phyloP scores from a whole-genome alignment of 2,113 vertebrate species.

The Petroica traversi region DNA sequence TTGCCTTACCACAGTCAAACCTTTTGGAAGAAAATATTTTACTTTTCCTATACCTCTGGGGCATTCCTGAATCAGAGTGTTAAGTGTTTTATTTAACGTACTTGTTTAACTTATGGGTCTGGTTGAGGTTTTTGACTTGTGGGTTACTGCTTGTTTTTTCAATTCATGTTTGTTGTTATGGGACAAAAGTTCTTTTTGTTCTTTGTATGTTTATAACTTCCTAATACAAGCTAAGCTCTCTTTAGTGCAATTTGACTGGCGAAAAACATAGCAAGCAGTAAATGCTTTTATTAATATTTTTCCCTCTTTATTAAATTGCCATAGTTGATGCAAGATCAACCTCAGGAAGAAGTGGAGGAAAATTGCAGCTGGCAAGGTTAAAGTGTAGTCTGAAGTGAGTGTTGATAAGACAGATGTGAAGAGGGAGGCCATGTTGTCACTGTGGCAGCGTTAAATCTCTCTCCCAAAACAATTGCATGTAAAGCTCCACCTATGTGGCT shows the following conservation, averaged over 20 bases:
- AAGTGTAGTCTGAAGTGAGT: background rate
- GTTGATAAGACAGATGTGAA: constrained; percentile 19
- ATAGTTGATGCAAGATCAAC: background rate
- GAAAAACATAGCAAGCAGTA: background rate
- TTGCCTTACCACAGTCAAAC: background rate
- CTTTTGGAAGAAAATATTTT: background rate
- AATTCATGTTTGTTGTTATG: background rate
- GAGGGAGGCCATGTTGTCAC: constrained; percentile 15
- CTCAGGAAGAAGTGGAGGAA: background rate
- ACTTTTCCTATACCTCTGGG: background rate
- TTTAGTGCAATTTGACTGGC: background rate
- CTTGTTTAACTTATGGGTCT: background rate
- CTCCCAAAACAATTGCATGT: constrained; percentile 39
- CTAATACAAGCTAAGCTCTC: background rate
- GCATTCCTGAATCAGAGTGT: background rate
- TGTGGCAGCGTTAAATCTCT: constrained; percentile 3
- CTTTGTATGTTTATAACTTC: background rate
- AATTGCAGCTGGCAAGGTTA: background rate
- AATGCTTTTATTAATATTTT: background rate
- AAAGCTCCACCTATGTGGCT: constrained; percentile 64
- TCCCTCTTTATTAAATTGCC: background rate
- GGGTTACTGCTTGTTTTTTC: background rate
- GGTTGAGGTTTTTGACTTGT: background rate
- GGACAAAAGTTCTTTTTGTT: background rate
- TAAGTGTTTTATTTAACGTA: background rate